Evolutionary conservation across 2,888 invertebrate species (phyloP), one percentile per base, ranked within the genome.

Genomic region (Shargacucullia verbasci): DNA sequence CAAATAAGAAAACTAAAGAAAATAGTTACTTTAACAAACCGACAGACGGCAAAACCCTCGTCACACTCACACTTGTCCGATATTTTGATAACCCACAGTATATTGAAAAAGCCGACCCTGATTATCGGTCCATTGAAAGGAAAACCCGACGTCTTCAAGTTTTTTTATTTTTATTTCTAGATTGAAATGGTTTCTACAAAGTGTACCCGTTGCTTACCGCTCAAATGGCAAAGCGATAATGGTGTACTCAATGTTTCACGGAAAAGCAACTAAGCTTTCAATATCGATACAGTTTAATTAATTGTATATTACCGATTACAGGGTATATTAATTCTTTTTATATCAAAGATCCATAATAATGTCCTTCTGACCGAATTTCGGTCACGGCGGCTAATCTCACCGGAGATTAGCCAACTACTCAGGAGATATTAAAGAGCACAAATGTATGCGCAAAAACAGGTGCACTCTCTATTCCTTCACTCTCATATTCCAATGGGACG

Each of bases 81-180:
- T 66, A 43, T 76, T 76, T 73, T 73, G 76, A 73, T 73, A 74
- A 73, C 66, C 63, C 59, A 15, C 49, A 59, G 52, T 63, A 70
- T 73, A 73, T 73, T 73, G 76, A 76, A 73, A 74, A 60, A 53
- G 60, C 59, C 49, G 70, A 70, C 76, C 73, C 70, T 76, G 76
- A 74, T 74, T 76, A 74, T 73, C 41, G 59, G 59, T 55, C 63
- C 59, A 73, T 73, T 76, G 73, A 70, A 76, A 73, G 35, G 54
- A 41, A 61, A 50, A 52, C 55, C 43, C 56, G 40, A 72, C 44
- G 44, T 58, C 55, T 56, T 47, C 48, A 62, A 60, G 50, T 57
- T 68, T 62, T 60, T 66, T 60, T 73, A n/a, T 59, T 68, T 48
- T 45, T 61, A 61, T 59, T 66, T 48, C n/a, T 29, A 53, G 39